These are phyloP conservation scores for Drepana falcataria DNA, from an alignment of 2,888 invertebrate genomes.

Conservation along the genomic window DNA sequence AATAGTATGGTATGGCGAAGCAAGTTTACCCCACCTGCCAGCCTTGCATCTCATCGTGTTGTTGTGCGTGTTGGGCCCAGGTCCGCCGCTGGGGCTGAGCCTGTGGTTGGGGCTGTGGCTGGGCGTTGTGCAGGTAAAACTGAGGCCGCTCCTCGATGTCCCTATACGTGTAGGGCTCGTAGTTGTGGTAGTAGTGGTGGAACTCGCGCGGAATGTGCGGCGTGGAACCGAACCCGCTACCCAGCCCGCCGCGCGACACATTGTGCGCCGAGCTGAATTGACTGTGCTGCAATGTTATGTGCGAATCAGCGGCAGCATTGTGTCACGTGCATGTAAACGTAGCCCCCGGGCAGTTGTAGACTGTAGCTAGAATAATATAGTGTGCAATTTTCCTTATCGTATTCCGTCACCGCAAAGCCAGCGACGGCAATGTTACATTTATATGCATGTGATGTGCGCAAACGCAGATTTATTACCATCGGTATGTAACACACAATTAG, in stretches of 20 bases:
- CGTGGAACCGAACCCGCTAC: constrained; percentile 66
- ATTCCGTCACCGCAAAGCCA: too few relatives aligned
- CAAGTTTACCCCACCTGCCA: constrained; percentile 57
- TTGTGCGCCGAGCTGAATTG: constrained; percentile 78
- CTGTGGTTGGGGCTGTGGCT: constrained; percentile 17
- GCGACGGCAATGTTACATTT: too few relatives aligned
- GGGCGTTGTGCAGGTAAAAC: constrained; percentile 46
- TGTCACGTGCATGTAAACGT: background rate
- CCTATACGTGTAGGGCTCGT: constrained; percentile 32
- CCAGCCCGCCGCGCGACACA: constrained; percentile 53
- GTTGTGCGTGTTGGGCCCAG: constrained; percentile 81
- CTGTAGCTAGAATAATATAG: too few relatives aligned
- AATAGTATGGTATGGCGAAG: background rate
- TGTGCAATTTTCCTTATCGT: too few relatives aligned
- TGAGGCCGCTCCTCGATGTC: constrained; percentile 32
- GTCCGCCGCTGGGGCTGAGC: constrained; percentile 74
- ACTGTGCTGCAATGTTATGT: constrained; percentile 63
- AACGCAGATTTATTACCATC: too few relatives aligned
- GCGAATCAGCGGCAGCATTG: constrained; percentile 21
- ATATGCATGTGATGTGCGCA: too few relatives aligned
- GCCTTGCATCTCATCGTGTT: constrained; percentile 76
- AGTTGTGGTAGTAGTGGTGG: constrained; percentile 33
- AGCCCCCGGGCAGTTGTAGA: background rate
- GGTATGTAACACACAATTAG: too few relatives aligned
- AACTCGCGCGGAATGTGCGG: constrained; percentile 64